Evolutionary conservation across 2,113 vertebrate genomes (phyloP).

Genomic region (Balaenoptera acutorostrata): DNA sequence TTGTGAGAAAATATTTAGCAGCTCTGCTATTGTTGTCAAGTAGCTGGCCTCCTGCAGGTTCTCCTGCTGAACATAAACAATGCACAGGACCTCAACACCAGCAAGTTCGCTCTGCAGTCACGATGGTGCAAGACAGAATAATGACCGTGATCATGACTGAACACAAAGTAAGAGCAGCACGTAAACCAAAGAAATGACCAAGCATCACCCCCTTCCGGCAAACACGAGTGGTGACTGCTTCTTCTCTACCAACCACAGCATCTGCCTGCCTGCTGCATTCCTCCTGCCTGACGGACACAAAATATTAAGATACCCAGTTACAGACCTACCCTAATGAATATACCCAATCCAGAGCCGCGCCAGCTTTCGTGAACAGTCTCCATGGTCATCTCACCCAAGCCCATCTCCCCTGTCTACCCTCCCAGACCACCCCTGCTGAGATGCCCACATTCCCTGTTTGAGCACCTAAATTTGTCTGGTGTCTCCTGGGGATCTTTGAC

Average conservation of each 20-base stretch:
- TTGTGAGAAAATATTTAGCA: not conserved
- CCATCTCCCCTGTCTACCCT: not conserved
- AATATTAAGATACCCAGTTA: not conserved
- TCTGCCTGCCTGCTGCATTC: not conserved
- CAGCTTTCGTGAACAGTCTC: not conserved
- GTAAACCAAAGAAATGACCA: not conserved
- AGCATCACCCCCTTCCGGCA: not conserved
- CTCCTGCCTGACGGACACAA: not conserved
- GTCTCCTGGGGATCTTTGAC: not conserved
- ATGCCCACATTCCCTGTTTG: not conserved
- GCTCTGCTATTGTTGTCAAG: not conserved
- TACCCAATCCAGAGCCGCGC: not conserved
- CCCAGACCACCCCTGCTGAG: not conserved
- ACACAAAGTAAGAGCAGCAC: not conserved
- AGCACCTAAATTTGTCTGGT: not conserved
- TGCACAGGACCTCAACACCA: not conserved
- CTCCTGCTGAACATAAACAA: not conserved
- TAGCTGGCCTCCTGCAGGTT: not conserved
- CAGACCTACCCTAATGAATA: not conserved
- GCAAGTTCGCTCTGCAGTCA: not conserved
- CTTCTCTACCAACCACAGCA: not conserved
- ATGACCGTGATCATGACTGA: not conserved
- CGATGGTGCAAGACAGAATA: not conserved
- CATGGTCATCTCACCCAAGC: not conserved
- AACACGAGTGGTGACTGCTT: not conserved